Percentiles rank a stretch among this genome's conserved stretches.
These are phyloP conservation scores for Sarcoramphus papa DNA, from an alignment of 2,797 vertebrate species.

Conservation along the genomic window DNA sequence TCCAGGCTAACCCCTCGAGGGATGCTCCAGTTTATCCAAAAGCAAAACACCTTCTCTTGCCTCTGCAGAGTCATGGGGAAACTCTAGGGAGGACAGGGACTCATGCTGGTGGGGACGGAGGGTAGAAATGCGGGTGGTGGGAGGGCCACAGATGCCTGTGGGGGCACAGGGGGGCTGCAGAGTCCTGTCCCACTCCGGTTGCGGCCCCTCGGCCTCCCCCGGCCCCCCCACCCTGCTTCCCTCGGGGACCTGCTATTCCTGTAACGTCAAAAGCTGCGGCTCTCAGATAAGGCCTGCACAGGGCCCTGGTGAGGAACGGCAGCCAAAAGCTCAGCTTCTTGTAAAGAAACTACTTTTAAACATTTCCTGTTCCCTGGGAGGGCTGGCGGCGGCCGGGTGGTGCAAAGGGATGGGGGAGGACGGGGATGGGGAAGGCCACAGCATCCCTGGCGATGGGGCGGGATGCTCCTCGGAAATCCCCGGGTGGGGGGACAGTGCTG, in stretches of 20 bases:
- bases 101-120: background rate
- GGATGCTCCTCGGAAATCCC: background rate
- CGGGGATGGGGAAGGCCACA: background rate
- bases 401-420: background rate
- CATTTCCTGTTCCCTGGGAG: constrained; percentile 22
- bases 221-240: background rate
- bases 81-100: background rate
- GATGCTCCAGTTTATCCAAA: background rate
- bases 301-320: background rate
- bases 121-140: background rate
- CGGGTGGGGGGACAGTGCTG: background rate
- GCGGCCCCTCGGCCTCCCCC: background rate
- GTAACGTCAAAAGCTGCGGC: constrained; percentile 4
- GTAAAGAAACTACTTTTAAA: constrained; percentile 17
- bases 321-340: constrained; percentile 18
- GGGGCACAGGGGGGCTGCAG: background rate
- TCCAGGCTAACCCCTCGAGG: background rate
- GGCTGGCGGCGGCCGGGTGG: rapidly evolving
- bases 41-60: background rate
- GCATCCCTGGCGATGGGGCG: rapidly evolving
- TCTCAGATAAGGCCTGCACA: constrained; percentile 23
- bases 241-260: constrained; percentile 39
- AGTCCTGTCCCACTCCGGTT: background rate
- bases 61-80: background rate
- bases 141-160: background rate